Conservation (phyloP, 2,113 vertebrate species). For the Noctilio leporinus region DNA sequence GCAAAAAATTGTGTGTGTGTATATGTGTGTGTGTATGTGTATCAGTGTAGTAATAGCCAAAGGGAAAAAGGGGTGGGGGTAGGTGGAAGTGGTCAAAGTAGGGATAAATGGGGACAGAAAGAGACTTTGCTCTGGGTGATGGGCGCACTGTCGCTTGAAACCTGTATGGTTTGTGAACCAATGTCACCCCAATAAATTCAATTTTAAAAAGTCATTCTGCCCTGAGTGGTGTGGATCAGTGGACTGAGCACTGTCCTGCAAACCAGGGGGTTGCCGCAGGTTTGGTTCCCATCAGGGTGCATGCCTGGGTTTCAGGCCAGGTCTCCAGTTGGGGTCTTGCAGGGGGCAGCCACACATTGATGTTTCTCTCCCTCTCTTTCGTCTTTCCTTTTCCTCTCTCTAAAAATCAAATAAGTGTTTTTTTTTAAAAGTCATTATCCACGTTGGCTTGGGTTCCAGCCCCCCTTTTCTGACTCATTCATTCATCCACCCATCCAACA, state of each 20-base stretch:
- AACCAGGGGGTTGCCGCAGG: no score
- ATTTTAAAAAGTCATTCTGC: neutral
- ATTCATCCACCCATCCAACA: neutral
- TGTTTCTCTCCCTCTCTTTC: no score
- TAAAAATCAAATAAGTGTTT: no score
- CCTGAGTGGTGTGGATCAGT: no score
- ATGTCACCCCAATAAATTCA: neutral
- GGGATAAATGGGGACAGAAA: neutral
- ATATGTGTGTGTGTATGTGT: no score
- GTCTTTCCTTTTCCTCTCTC: no score
- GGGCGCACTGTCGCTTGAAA: neutral
- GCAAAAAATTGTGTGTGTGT: neutral
- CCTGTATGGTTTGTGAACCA: neutral
- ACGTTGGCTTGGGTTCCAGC: neutral
- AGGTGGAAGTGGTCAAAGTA: neutral
- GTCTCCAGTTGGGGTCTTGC: no score
- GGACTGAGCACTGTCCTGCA: no score
- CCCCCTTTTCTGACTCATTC: neutral
- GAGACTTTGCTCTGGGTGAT: neutral
- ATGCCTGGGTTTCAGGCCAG: no score
- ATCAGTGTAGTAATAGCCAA: neutral
- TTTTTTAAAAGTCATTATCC: neutral
- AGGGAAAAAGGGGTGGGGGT: neutral
- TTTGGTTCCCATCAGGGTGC: no score
- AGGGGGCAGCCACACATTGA: no score